Conservation (phyloP, 2,797 vertebrate species). For the Xenops minutus region DNA sequence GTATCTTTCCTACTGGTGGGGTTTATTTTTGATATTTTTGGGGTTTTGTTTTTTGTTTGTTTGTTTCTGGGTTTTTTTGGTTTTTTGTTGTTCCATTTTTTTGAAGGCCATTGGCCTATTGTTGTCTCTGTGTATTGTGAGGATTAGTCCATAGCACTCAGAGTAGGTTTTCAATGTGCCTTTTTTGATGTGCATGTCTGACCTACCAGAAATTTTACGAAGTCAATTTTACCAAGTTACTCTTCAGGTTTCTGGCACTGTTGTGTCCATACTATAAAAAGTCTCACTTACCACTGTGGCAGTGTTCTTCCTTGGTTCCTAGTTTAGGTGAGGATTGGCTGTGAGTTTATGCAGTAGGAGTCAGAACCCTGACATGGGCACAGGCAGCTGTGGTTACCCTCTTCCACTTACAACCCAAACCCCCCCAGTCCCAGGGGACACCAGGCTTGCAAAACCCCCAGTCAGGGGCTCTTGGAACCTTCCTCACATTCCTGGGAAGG, state of each 20-base stretch:
- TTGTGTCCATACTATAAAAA: background rate
- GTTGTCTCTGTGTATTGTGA: background rate
- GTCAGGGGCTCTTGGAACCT: background rate
- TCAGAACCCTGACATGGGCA: background rate
- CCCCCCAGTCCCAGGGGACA: rapidly evolving
- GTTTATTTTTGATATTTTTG: rapidly evolving
- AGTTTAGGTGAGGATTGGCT: background rate
- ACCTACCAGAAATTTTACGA: background rate
- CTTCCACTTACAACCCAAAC: background rate
- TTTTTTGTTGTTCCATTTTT: background rate
- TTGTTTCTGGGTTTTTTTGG: too few species aligned
- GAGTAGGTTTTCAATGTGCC: background rate
- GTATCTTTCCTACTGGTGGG: background rate
- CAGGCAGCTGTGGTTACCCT: background rate
- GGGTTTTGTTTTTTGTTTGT: background rate
- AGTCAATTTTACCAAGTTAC: background rate
- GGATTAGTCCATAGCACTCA: background rate
- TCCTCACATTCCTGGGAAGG: background rate
- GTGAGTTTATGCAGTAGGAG: rapidly evolving
- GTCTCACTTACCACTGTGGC: background rate
- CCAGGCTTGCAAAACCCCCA: background rate
- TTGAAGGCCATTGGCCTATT: background rate
- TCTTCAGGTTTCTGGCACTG: background rate
- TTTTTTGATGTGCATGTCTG: background rate
- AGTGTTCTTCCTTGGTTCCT: background rate